These are phyloP conservation scores for Synchiropus splendidus DNA, from an alignment of 2,113 vertebrate genomes.

Conservation along the genomic window DNA sequence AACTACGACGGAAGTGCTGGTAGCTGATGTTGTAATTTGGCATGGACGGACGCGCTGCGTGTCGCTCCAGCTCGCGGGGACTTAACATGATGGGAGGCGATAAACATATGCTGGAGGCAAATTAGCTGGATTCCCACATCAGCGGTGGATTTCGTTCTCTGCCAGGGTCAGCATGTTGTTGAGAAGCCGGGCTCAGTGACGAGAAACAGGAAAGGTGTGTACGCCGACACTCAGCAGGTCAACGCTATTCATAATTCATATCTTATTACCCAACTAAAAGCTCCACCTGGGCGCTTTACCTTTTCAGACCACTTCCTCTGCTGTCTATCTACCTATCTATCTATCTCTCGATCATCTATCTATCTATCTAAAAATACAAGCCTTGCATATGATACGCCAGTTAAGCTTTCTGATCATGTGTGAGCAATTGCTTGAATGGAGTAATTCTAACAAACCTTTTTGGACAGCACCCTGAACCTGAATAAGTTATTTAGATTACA, in stretches of 20 bases:
- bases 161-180: conserved; percentile 14
- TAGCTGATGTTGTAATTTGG: conserved; percentile 10
- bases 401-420: too few species aligned
- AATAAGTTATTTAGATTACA: too few species aligned
- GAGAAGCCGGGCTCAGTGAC: conserved; percentile 6
- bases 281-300: too few species aligned
- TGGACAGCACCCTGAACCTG: too few species aligned
- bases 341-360: too few species aligned
- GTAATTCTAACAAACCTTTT: too few species aligned
- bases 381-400: too few species aligned
- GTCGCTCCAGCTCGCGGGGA: conserved; percentile 27
- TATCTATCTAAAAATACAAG: too few species aligned
- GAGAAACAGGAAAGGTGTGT: conserved; percentile 20
- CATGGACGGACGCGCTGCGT: not conserved
- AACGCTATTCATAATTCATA: conserved; percentile 2
- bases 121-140: conserved; percentile 33
- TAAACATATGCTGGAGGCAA: conserved; percentile 39
- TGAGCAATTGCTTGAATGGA: too few species aligned
- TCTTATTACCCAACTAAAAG: not conserved
- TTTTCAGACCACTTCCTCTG: too few species aligned
- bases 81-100: conserved; percentile 33
- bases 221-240: conserved; percentile 8
- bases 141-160: too few species aligned
- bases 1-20: not conserved
- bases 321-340: too few species aligned